Conservation (phyloP, 2,888 invertebrate genomes). For the Pherbina coryleti region DNA sequence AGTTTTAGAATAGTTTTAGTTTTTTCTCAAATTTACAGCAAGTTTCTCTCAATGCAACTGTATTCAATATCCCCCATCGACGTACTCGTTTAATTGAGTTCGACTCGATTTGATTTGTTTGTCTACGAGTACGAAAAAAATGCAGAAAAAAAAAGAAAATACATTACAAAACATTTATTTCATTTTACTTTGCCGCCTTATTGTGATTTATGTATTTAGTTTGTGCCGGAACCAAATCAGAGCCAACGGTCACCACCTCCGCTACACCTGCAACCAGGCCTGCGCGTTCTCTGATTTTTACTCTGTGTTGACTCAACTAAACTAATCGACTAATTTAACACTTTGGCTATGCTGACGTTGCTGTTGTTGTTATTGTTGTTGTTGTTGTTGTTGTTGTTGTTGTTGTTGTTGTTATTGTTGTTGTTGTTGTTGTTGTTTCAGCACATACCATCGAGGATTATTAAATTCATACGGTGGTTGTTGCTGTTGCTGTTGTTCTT, state of each 20-base stretch:
- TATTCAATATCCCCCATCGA: background rate
- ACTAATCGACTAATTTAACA: background rate
- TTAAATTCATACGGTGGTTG: too few relatives aligned
- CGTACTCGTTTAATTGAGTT: background rate
- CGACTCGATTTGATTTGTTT: slow-evolving; percentile 5
- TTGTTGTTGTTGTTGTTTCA: too few relatives aligned
- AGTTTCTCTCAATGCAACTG: too few relatives aligned
- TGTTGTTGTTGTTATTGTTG: background rate
- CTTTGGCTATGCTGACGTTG: background rate
- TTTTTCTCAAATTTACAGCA: too few relatives aligned
- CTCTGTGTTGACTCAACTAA: background rate
- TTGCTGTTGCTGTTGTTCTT: background rate
- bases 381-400: background rate
- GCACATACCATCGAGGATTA: too few relatives aligned
- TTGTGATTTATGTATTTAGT: slow-evolving; percentile 8
- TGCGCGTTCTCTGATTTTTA: background rate
- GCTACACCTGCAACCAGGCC: background rate
- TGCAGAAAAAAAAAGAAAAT: background rate
- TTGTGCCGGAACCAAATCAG: background rate
- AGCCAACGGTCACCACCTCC: background rate
- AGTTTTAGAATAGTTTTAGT: too few relatives aligned
- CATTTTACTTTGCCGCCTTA: background rate
- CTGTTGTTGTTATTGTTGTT: background rate
- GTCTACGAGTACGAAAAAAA: background rate
- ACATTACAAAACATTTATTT: background rate